phyloP scores from a whole-genome alignment of 2,888 invertebrate genomes.

The Temnothorax rugatulus region DNA sequence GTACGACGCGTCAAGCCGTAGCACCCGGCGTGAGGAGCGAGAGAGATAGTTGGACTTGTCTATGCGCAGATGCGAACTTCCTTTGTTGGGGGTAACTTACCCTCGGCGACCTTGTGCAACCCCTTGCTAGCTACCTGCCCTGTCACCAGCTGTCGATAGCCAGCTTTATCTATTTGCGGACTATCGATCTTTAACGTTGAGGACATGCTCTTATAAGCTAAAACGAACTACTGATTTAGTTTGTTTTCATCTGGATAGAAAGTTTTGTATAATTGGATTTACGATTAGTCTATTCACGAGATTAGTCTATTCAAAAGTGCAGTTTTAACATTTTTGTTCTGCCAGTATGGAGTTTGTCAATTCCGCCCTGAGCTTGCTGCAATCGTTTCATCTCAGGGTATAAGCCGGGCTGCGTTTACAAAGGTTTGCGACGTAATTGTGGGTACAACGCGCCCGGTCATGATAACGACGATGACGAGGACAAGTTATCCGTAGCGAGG shows the following conservation, averaged over 20 bases:
- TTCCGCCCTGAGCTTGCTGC: neutral
- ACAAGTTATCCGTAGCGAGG: slow-evolving; percentile 41
- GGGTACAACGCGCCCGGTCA: slow-evolving; percentile 1
- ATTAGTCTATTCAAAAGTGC: neutral
- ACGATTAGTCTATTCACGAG: neutral
- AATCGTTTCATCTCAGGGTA: neutral
- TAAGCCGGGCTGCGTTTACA: neutral
- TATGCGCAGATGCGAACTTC: slow-evolving; percentile 78
- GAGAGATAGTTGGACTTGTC: slow-evolving; percentile 50
- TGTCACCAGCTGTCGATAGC: slow-evolving; percentile 73
- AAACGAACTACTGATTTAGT: neutral
- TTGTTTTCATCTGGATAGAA: neutral
- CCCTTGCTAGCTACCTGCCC: slow-evolving; percentile 73
- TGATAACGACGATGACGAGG: neutral
- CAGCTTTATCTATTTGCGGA: slow-evolving; percentile 68
- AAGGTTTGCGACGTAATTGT: slow-evolving; percentile 1
- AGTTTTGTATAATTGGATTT: neutral
- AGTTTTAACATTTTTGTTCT: neutral
- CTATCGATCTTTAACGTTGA: slow-evolving; percentile 63
- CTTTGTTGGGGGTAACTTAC: slow-evolving; percentile 78
- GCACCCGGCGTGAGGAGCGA: slow-evolving; percentile 68
- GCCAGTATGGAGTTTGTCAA: neutral
- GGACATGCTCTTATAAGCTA: slow-evolving; percentile 8
- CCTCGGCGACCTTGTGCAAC: slow-evolving; percentile 79
- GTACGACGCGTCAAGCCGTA: slow-evolving; percentile 68